Conservation (phyloP, 2,113 vertebrate genomes). For the Catharus minimus region DNA sequence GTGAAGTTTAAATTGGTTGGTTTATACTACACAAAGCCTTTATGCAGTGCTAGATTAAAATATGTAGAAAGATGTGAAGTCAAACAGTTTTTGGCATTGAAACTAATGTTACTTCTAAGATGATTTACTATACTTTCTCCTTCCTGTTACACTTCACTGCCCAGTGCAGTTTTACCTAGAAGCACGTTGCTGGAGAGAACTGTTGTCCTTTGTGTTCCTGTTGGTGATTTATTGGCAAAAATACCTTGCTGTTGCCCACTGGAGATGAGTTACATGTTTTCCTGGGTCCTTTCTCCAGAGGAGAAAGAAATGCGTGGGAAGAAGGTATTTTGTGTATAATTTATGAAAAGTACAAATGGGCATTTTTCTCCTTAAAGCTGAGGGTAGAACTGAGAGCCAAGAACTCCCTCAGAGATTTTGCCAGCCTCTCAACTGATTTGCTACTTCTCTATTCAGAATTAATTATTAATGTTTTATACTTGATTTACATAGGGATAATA, state of each 20-base stretch:
- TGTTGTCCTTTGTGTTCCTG: background rate
- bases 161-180: background rate
- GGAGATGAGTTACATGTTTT: background rate
- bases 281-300: background rate
- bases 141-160: background rate
- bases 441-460: background rate
- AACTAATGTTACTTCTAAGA: background rate
- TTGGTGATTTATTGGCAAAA: constrained; percentile 3
- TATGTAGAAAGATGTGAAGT: background rate
- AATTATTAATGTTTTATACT: background rate
- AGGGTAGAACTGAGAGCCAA: background rate
- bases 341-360: background rate
- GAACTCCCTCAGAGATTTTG: background rate
- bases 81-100: background rate
- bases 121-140: background rate
- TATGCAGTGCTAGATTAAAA: background rate
- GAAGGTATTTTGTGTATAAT: background rate
- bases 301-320: background rate
- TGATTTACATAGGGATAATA: background rate
- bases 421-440: background rate
- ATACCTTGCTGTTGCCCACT: background rate
- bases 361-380: background rate
- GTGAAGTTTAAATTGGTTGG: background rate
- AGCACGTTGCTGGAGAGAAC: background rate
- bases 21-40: background rate